These are phyloP conservation scores for Autographa gamma DNA, from an alignment of 2,888 invertebrate genomes.

Conservation along the genomic window DNA sequence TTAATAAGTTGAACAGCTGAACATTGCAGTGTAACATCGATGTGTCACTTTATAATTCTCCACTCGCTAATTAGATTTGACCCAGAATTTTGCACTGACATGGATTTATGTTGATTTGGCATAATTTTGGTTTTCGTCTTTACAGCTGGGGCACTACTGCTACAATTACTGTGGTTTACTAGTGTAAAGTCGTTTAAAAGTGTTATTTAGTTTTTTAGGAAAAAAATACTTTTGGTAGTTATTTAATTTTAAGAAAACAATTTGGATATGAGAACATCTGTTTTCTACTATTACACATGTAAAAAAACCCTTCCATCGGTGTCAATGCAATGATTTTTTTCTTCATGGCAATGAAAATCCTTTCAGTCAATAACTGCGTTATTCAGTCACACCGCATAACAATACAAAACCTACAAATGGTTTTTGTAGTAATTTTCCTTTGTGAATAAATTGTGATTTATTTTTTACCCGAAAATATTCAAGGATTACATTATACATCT, in stretches of 20 bases:
- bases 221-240: too few relatives aligned
- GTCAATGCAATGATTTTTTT: slow-evolving; percentile 27
- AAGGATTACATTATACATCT: slow-evolving; percentile 43
- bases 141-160: too few relatives aligned
- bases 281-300: too few relatives aligned
- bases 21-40: slow-evolving; percentile 28
- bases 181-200: too few relatives aligned
- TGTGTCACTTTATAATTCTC: slow-evolving; percentile 32
- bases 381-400: slow-evolving; percentile 15
- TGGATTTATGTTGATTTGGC: slow-evolving; percentile 17
- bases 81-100: slow-evolving; percentile 14
- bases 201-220: too few relatives aligned
- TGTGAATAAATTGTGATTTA: slow-evolving; percentile 32
- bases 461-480: slow-evolving; percentile 28
- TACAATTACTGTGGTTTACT: too few relatives aligned
- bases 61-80: slow-evolving; percentile 32
- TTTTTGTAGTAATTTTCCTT: slow-evolving; percentile 34
- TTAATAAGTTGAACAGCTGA: slow-evolving; percentile 21
- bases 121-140: not conserved
- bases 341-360: slow-evolving; percentile 30
- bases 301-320: not conserved
- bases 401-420: slow-evolving; percentile 25
- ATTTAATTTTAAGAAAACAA: too few relatives aligned
- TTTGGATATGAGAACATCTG: too few relatives aligned
- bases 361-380: slow-evolving; percentile 40